phyloP scores from a whole-genome alignment of 1,140 invertebrate genomes.

The Heliconius nattereri region DNA sequence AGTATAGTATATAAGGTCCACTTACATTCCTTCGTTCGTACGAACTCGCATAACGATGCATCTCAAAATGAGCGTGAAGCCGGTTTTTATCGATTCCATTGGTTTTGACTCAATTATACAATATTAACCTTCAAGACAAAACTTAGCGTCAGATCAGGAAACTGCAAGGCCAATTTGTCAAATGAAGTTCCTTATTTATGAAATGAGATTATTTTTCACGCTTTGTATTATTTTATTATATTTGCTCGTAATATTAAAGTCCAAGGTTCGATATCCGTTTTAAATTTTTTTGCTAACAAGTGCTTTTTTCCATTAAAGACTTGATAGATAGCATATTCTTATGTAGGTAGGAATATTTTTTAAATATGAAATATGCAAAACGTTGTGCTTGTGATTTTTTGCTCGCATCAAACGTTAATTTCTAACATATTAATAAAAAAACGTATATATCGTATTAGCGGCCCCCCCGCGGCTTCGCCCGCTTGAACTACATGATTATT shows the following conservation, averaged over 20 bases:
- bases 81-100: background rate
- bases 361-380: too few relatives aligned
- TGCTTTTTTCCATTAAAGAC: too few relatives aligned
- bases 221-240: background rate
- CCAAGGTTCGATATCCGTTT: too few relatives aligned
- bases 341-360: too few relatives aligned
- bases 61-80: slow-evolving; percentile 15
- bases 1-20: background rate
- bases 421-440: too few relatives aligned
- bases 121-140: slow-evolving; percentile 2
- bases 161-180: background rate
- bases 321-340: too few relatives aligned
- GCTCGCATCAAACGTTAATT: too few relatives aligned
- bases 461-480: too few relatives aligned
- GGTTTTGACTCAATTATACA: slow-evolving; percentile 11
- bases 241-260: background rate
- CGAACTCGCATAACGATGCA: background rate
- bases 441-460: too few relatives aligned
- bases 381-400: too few relatives aligned
- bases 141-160: slow-evolving; percentile 7
- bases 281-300: too few relatives aligned
- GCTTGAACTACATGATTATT: too few relatives aligned
- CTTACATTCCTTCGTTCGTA: background rate
- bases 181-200: slow-evolving; percentile 1
- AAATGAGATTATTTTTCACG: background rate